Percentiles rank a stretch among this genome's conserved stretches.
Conservation (phyloP, 2,797 vertebrate genomes). For the Fistularia tabacaria region DNA sequence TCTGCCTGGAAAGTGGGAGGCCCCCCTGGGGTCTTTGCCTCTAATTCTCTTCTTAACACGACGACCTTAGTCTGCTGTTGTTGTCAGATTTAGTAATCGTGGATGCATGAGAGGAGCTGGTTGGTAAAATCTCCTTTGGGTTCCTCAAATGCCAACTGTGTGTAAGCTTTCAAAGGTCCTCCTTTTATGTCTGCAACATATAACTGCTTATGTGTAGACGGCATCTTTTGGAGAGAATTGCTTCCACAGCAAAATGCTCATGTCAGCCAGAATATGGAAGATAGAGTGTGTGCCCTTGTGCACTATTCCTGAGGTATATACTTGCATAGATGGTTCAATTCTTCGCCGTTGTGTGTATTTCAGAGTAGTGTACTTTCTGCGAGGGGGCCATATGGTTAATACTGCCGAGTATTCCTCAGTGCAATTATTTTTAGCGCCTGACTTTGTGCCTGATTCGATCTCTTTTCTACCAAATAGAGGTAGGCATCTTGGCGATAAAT, state of each 20-base stretch:
- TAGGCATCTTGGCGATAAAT: slow-evolving; percentile 22
- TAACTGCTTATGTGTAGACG: slow-evolving; percentile 51
- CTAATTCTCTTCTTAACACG: slow-evolving; percentile 69
- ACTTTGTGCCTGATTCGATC: slow-evolving; percentile 9
- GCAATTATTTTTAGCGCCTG: slow-evolving; percentile 57
- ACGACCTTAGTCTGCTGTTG: slow-evolving; percentile 58
- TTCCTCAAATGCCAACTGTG: slow-evolving; percentile 55
- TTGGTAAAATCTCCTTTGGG: slow-evolving; percentile 51
- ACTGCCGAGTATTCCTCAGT: slow-evolving; percentile 45
- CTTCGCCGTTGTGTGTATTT: slow-evolving; percentile 35
- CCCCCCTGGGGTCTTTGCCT: slow-evolving; percentile 55
- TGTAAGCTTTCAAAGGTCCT: slow-evolving; percentile 46
- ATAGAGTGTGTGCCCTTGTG: slow-evolving; percentile 67
- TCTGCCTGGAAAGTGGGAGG: slow-evolving; percentile 39
- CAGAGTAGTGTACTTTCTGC: slow-evolving; percentile 37
- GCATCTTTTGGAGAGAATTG: slow-evolving; percentile 52
- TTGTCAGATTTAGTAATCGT: slow-evolving; percentile 69
- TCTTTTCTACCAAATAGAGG: slow-evolving; percentile 30
- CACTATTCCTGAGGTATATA: slow-evolving; percentile 58
- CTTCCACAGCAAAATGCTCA: slow-evolving; percentile 46
- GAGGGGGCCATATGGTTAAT: slow-evolving; percentile 32
- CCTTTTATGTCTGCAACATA: slow-evolving; percentile 57
- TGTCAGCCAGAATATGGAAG: slow-evolving; percentile 64
- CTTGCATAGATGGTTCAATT: slow-evolving; percentile 60
- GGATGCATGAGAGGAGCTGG: slow-evolving; percentile 44